Conservation (phyloP, 2,888 invertebrate species). For the Meteorus colon region DNA sequence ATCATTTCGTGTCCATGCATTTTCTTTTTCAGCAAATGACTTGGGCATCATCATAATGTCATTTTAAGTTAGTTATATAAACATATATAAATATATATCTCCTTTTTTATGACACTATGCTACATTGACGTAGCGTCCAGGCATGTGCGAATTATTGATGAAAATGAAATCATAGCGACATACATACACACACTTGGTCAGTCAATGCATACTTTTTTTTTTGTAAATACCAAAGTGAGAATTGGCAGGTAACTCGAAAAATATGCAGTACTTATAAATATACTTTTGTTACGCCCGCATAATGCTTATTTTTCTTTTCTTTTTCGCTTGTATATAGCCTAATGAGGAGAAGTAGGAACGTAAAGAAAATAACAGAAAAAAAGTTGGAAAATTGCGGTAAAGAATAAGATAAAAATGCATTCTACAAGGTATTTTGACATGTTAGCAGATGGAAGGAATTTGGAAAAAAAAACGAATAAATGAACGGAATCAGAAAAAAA, state of each 20-base stretch:
- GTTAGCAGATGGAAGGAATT: too few relatives aligned
- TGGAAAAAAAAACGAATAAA: too few relatives aligned
- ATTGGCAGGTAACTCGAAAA: constrained; percentile 31
- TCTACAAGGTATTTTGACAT: constrained; percentile 18
- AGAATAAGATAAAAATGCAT: not conserved
- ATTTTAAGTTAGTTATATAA: constrained; percentile 4
- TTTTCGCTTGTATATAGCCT: constrained; percentile 46
- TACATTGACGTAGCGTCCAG: not conserved
- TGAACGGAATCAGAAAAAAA: constrained; percentile 13
- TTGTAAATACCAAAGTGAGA: constrained; percentile 52
- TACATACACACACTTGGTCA: not conserved
- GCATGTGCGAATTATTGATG: not conserved
- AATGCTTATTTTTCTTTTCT: constrained; percentile 26
- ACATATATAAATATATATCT: not conserved
- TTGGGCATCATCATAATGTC: not conserved
- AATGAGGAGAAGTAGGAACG: constrained; percentile 33
- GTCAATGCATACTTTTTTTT: constrained; percentile 8
- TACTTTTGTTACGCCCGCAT: constrained; percentile 31
- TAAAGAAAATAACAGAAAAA: constrained; percentile 10
- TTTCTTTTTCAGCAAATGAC: not conserved
- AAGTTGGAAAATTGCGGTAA: constrained; percentile 3
- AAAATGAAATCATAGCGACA: not conserved
- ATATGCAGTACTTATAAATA: constrained; percentile 28
- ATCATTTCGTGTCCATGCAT: not conserved
- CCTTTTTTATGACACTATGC: constrained; percentile 1